A percentile compares a stretch with the other conserved stretches of the same genome.
These are phyloP conservation scores for Conger conger DNA, from an alignment of 2,113 vertebrate species.

Conservation along the genomic window DNA sequence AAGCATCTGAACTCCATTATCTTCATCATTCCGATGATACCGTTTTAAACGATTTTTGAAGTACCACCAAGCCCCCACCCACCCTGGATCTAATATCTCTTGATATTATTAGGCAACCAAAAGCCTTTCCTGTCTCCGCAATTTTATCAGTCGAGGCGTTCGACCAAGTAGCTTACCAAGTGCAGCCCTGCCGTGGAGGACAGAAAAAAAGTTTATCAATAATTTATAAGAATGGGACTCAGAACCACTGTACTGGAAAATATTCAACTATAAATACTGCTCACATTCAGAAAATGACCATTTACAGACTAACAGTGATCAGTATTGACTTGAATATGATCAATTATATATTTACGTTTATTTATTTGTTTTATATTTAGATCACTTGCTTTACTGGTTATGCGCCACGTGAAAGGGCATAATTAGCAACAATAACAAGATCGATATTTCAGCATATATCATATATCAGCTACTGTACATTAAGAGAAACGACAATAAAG, in stretches of 20 bases:
- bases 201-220: constrained; percentile 57
- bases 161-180: neutral
- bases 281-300: neutral
- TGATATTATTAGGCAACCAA: neutral
- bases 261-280: neutral
- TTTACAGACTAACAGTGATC: neutral
- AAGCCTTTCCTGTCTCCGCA: neutral
- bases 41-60: neutral
- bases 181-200: constrained; percentile 23
- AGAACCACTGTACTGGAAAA: constrained; percentile 37
- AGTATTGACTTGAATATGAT: neutral
- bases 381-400: neutral
- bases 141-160: neutral
- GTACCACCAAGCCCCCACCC: neutral
- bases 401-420: neutral
- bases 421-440: neutral
- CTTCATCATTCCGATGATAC: neutral
- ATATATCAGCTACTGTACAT: no score
- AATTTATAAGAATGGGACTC: constrained; percentile 47
- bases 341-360: neutral
- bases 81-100: no score
- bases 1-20: neutral
- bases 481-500: neutral
- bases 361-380: neutral
- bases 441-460: no score